Percentiles rank a stretch among this genome's conserved stretches.
phyloP scores from a whole-genome alignment of 30 jellyfish, hydroid and myxozoan species.

The Aurelia sp. region DNA sequence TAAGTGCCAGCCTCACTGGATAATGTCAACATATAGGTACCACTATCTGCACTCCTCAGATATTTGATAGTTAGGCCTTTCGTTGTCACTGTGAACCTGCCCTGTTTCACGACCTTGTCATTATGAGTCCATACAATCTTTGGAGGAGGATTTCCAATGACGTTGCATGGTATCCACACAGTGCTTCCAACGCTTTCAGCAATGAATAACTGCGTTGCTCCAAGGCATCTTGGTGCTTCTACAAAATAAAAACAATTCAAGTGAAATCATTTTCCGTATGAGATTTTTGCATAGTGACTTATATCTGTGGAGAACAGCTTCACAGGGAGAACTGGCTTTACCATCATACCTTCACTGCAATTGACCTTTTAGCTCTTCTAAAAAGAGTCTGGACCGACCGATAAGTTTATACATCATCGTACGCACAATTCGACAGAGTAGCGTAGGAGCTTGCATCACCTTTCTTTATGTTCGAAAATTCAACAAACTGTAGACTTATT shows the following conservation, averaged over 20 bases:
- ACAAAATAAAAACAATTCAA: neutral
- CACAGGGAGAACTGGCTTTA: too few relatives aligned
- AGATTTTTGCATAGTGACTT: too few relatives aligned
- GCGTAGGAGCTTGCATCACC: too few relatives aligned
- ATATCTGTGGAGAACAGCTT: too few relatives aligned
- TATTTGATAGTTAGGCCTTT: constrained; percentile 75
- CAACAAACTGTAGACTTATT: too few relatives aligned
- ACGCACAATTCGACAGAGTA: too few relatives aligned
- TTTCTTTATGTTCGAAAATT: too few relatives aligned
- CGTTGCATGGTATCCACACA: constrained; percentile 82
- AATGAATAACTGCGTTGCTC: constrained; percentile 51
- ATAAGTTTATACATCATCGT: too few relatives aligned
- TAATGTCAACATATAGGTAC: constrained; percentile 90
- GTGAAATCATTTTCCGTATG: neutral
- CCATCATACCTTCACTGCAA: too few relatives aligned
- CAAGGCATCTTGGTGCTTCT: constrained; percentile 77
- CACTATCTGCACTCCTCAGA: constrained; percentile 75
- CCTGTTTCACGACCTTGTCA: constrained; percentile 54
- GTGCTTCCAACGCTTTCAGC: constrained; percentile 85
- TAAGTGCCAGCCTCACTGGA: constrained; percentile 66
- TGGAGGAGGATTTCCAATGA: constrained; percentile 90
- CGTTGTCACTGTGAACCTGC: constrained; percentile 68
- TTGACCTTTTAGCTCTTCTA: too few relatives aligned
- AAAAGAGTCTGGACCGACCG: too few relatives aligned
- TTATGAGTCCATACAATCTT: constrained; percentile 77